phyloP scores from a whole-genome alignment of 64 coral and sea anemone genomes.

The Montipora efflorescens region DNA sequence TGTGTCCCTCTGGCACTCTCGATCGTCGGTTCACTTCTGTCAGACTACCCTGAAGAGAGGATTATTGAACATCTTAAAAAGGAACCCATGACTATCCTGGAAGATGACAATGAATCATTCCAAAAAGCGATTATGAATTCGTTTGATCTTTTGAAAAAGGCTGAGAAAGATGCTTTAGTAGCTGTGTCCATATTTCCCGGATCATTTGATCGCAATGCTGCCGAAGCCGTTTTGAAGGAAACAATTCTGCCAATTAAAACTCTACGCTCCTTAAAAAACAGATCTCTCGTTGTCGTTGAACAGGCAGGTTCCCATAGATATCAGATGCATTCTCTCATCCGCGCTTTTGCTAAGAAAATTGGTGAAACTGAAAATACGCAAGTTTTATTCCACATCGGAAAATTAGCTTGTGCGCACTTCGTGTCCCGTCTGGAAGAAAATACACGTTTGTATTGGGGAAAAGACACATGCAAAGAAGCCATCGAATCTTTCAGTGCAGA shows the following conservation, averaged over 20 bases:
- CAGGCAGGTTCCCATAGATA: background rate
- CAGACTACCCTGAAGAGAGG: background rate
- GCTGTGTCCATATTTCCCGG: background rate
- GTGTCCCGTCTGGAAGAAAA: background rate
- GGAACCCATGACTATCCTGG: background rate
- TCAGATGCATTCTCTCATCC: slow-evolving; percentile 33
- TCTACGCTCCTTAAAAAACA: background rate
- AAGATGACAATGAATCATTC: background rate
- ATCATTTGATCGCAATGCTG: background rate
- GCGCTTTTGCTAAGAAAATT: slow-evolving; percentile 6
- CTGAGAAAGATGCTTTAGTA: slow-evolving; percentile 5
- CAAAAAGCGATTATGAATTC: slow-evolving; percentile 24
- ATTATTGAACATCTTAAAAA: slow-evolving; percentile 7
- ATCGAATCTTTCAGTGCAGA: slow-evolving; percentile 43
- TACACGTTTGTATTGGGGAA: slow-evolving; percentile 19
- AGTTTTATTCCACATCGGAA: background rate
- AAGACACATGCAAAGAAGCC: slow-evolving; percentile 57
- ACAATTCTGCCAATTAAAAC: background rate
- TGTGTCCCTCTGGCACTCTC: slow-evolving; percentile 55
- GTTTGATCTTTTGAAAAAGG: background rate
- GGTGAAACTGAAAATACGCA: background rate
- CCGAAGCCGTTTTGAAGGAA: background rate
- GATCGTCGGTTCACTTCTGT: slow-evolving; percentile 56
- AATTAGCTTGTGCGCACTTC: slow-evolving; percentile 30
- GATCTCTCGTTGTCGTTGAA: background rate